These are phyloP conservation scores for Chionoecetes opilio DNA, from an alignment of 1,140 invertebrate genomes.

Conservation along the genomic window DNA sequence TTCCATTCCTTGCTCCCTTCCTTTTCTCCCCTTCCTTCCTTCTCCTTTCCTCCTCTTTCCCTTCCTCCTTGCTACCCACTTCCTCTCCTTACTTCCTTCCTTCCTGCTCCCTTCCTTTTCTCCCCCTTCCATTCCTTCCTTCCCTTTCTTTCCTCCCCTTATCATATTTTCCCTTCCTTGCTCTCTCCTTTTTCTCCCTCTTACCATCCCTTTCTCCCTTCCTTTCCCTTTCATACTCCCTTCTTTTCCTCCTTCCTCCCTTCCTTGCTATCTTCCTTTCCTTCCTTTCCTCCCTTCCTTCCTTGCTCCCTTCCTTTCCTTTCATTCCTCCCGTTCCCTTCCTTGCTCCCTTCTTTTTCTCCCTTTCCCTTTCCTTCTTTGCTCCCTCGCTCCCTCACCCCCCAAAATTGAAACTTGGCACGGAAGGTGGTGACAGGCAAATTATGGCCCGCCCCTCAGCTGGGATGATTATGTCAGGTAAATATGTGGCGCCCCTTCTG, in stretches of 20 bases:
- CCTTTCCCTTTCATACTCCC: neutral
- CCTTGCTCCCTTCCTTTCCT: neutral
- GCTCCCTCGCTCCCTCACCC: neutral
- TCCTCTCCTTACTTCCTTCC: neutral
- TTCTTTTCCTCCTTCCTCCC: neutral
- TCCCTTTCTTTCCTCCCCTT: neutral
- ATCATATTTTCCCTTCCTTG: no score
- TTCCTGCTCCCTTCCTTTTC: neutral
- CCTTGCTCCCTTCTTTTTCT: neutral
- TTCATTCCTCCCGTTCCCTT: neutral
- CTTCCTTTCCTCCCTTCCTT: neutral
- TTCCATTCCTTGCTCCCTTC: no score
- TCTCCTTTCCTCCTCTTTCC: neutral
- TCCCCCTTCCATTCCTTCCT: neutral
- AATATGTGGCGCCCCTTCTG: slow-evolving; percentile 37
- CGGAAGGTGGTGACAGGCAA: slow-evolving; percentile 70
- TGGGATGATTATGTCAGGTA: slow-evolving; percentile 50
- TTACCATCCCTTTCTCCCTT: slow-evolving; percentile 9
- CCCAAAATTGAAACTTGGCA: slow-evolving; percentile 72
- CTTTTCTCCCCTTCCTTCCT: neutral
- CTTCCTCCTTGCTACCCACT: slow-evolving; percentile 23
- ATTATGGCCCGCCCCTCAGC: slow-evolving; percentile 8
- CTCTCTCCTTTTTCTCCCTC: neutral
- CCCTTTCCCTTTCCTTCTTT: neutral
- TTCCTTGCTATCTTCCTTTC: neutral